Conservation (phyloP, 2,797 vertebrate species). For the Poeciliopsis infans region DNA sequence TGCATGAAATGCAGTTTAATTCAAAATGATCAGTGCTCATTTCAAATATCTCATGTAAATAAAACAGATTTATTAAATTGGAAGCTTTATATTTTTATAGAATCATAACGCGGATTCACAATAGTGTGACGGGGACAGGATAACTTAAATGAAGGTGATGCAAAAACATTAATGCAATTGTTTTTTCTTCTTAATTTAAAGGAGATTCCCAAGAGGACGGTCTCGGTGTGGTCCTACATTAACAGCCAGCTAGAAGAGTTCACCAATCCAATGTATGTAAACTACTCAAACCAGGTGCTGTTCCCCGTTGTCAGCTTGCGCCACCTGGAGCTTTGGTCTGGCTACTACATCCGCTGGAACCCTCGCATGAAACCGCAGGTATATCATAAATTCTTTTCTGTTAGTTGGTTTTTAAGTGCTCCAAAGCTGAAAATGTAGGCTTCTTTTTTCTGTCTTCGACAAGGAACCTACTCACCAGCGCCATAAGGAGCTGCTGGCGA, state of each 20-base stretch:
- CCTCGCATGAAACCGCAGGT: conserved; percentile 97
- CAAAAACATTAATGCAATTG: background rate
- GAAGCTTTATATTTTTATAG: background rate
- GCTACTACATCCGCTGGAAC: conserved; percentile 98
- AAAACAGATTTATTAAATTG: background rate
- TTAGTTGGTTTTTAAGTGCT: background rate
- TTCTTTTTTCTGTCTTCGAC: background rate
- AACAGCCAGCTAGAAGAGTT: conserved; percentile 97
- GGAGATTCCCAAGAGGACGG: conserved; percentile 90
- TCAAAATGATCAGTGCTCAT: background rate
- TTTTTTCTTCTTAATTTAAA: conserved; percentile 49
- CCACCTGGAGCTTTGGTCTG: conserved; percentile 97
- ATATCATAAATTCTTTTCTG: conserved; percentile 9
- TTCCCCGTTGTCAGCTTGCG: conserved; percentile 96
- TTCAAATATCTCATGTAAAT: background rate
- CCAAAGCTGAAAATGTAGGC: background rate
- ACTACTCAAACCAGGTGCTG: conserved; percentile 93
- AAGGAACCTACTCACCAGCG: conserved; percentile 94
- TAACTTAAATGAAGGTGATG: background rate
- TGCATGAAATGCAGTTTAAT: background rate
- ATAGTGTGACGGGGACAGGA: background rate
- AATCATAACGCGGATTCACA: background rate
- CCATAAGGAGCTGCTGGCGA: conserved; percentile 93
- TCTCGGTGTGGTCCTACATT: conserved; percentile 97
- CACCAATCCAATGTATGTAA: conserved; percentile 92